Percentiles rank a stretch among this genome's conserved stretches.
These are phyloP conservation scores for Brotula barbata DNA, from an alignment of 2,797 vertebrate genomes.

Conservation along the genomic window DNA sequence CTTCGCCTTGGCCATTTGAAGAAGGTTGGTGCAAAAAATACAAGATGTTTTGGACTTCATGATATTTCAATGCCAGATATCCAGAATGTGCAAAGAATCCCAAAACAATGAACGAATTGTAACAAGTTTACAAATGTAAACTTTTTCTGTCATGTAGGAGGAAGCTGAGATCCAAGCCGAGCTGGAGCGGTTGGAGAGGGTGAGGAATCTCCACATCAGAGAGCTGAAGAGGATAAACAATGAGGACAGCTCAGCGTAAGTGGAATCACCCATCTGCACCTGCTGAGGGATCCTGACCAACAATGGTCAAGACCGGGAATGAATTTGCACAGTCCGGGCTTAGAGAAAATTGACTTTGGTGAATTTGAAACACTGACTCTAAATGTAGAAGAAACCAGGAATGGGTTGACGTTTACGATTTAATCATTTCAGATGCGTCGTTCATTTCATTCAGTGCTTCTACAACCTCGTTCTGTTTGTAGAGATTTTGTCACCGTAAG, in stretches of 20 bases:
- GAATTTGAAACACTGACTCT: too few species aligned
- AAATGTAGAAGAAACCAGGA: too few species aligned
- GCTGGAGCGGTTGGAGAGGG: slow-evolving; percentile 95
- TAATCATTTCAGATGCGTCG: too few species aligned
- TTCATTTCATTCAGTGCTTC: too few species aligned
- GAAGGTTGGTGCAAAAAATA: slow-evolving; percentile 58
- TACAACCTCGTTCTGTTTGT: too few species aligned
- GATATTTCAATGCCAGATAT: neutral
- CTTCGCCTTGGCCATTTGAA: slow-evolving; percentile 96
- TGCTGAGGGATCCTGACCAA: neutral
- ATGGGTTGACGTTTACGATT: too few species aligned
- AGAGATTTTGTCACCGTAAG: too few species aligned
- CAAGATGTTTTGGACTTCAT: neutral
- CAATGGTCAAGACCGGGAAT: neutral
- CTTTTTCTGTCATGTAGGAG: slow-evolving; percentile 79
- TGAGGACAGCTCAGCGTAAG: slow-evolving; percentile 99
- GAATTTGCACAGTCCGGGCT: neutral
- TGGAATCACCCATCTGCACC: neutral
- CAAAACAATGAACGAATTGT: too few species aligned
- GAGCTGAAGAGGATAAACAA: slow-evolving; percentile 99
- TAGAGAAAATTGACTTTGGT: too few species aligned
- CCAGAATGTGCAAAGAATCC: neutral
- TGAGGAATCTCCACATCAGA: slow-evolving; percentile 98
- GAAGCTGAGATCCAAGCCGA: slow-evolving; percentile 99
- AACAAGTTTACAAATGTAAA: too few species aligned